Conservation (phyloP, 2,888 invertebrate genomes). For the Orthonevra nobilis region DNA sequence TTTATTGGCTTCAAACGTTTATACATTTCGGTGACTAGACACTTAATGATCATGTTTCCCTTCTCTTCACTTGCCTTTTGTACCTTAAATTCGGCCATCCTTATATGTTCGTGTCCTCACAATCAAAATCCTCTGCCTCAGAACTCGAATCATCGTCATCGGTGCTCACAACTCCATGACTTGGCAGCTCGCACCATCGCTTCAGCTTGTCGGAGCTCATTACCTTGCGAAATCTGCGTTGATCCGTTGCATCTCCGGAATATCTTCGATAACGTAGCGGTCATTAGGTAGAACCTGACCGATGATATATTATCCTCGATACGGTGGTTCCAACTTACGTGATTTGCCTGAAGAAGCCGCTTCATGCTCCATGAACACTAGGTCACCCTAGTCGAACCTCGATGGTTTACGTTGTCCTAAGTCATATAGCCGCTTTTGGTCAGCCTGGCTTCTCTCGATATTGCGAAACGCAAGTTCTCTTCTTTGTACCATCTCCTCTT, state of each 20-base stretch:
- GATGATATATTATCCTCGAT: conserved; percentile 72
- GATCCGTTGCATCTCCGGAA: conserved; percentile 31
- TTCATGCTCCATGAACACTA: too few species aligned
- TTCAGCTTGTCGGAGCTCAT: conserved; percentile 22
- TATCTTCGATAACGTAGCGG: too few species aligned
- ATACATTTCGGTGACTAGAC: too few species aligned
- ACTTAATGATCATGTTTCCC: too few species aligned
- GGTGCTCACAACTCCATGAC: not conserved
- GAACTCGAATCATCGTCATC: too few species aligned
- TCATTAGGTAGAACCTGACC: conserved; percentile 69
- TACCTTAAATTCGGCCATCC: too few species aligned
- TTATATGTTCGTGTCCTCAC: too few species aligned
- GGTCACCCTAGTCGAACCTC: not conserved
- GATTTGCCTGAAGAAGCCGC: conserved; percentile 24
- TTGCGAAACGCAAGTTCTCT: too few species aligned
- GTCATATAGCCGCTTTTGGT: conserved; percentile 9
- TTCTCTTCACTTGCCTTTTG: too few species aligned
- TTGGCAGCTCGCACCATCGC: conserved; percentile 5
- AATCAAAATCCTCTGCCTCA: too few species aligned
- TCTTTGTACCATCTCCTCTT: not conserved
- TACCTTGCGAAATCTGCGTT: conserved; percentile 11
- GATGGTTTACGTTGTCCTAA: conserved; percentile 2
- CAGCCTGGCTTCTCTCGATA: not conserved
- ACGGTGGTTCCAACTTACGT: conserved; percentile 72
- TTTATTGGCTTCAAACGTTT: too few species aligned